Conservation (phyloP, 30 jellyfish, hydroid and myxozoan species). For the Turritopsis dohrnii region DNA sequence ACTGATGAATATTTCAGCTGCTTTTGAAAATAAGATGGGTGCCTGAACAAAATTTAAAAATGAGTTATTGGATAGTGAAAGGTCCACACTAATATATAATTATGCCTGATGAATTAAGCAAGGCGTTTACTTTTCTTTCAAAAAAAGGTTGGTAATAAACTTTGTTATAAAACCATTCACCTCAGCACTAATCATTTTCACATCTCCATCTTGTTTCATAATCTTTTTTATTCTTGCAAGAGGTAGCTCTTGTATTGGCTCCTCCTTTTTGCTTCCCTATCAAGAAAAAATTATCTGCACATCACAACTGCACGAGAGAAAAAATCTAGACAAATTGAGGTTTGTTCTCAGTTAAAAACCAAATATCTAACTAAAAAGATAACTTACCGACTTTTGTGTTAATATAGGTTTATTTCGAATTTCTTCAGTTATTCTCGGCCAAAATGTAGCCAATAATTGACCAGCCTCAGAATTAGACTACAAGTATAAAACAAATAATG, state of each 20-base stretch:
- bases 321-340: too few relatives aligned
- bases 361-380: too few relatives aligned
- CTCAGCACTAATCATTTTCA: constrained; percentile 98
- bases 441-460: constrained; percentile 74
- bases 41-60: constrained; percentile 42
- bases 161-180: constrained; percentile 25
- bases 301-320: too few relatives aligned
- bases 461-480: constrained; percentile 88
- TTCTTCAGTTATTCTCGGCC: constrained; percentile 95
- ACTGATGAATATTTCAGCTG: constrained; percentile 87
- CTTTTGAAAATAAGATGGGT: constrained; percentile 87
- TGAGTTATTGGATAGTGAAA: not conserved
- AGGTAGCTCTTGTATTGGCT: constrained; percentile 86
- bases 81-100: too few relatives aligned
- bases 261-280: constrained; percentile 64
- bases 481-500: too few relatives aligned
- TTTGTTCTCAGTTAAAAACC: too few relatives aligned
- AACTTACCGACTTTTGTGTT: constrained; percentile 25
- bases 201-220: constrained; percentile 96
- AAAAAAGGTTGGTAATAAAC: too few relatives aligned
- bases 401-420: constrained; percentile 48
- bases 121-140: too few relatives aligned
- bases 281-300: too few relatives aligned
- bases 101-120: too few relatives aligned
- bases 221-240: constrained; percentile 89